These are phyloP conservation scores for Tenthredo livida DNA, from an alignment of 2,888 invertebrate species.

Conservation along the genomic window DNA sequence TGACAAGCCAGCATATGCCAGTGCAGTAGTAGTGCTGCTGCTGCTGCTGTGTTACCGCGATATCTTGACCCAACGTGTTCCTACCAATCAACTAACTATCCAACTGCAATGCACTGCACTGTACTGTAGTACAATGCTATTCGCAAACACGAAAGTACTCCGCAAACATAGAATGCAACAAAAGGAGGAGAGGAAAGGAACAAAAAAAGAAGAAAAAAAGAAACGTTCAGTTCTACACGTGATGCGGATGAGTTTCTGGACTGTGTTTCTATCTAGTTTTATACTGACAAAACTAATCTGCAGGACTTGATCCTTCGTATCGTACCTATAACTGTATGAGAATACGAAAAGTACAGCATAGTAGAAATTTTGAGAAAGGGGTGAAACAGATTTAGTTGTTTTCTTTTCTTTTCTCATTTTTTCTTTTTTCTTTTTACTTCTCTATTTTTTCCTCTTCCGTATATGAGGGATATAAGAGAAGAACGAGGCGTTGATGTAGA, in stretches of 20 bases:
- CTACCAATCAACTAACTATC: conserved; percentile 6
- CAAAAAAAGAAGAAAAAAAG: not conserved
- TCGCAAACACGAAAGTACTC: not conserved
- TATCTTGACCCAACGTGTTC: not conserved
- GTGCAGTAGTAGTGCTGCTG: not conserved
- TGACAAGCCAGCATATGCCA: conserved; percentile 13
- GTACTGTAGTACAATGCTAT: not conserved
- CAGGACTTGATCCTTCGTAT: not conserved
- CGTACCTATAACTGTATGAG: not conserved
- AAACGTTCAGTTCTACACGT: not conserved
- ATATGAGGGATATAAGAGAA: not conserved
- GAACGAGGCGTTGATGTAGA: not conserved
- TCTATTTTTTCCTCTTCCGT: not conserved
- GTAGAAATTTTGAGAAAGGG: not conserved
- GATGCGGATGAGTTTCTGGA: not conserved
- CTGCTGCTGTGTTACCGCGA: not conserved
- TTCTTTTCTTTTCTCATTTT: not conserved
- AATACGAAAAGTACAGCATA: not conserved
- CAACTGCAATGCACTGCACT: not conserved
- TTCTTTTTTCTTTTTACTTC: not conserved
- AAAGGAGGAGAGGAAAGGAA: not conserved
- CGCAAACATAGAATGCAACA: not conserved
- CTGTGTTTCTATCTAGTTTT: too few species aligned
- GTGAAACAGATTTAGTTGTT: not conserved
- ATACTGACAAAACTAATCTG: too few species aligned